Evolutionary conservation across 2,797 vertebrate species (phyloP), one percentile per base, ranked within the genome.

Genomic region (Sebastes taczanowskii): DNA sequence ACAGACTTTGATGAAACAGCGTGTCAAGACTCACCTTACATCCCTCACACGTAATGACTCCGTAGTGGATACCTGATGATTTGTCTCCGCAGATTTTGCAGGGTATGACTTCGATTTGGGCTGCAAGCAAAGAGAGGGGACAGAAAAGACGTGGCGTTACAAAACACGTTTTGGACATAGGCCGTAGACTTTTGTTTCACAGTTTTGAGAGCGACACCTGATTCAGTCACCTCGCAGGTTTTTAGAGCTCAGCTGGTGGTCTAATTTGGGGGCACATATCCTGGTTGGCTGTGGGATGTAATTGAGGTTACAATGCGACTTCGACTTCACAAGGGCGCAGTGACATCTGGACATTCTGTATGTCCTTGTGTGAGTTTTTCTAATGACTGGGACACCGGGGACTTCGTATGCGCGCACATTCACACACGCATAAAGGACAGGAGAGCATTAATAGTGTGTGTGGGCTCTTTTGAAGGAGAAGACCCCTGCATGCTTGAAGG

Each of bases 61-160:
- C 98, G 80, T 99, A 99, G 95, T 99, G 98, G 96, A 99, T 99
- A 90, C 98, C 98, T 75, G 98, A 99, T 88, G 98, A 99, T 92
- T 99, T 99, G 97, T 99, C 98, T 92, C 98, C 98, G 93, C 98
- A 99, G 95, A 99, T 99, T 97, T 99, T 99, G 97, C 98, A 99
- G 94, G 98, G 98, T 97, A 99, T 99, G 89, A 99, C 98, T 98
- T 99, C 98, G 91, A 99, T 99, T 99, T 99, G 98, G 89, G 98
- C 98, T 99, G 96, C 29, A 81, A 85, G 67, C 23, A 63, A 59
- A 84, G 18, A 20, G 4, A 70, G 14, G 70, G 38, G 5, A 81
- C 20, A 83, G 22, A 78, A 71, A 59, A 53, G 11, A 81, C 1
- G 1, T 6, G 20, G 49, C 0, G 3, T 90, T 83, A 85, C 3